phyloP scores from a whole-genome alignment of 2,113 vertebrate genomes.

The Ptilorrhoa leucosticta region DNA sequence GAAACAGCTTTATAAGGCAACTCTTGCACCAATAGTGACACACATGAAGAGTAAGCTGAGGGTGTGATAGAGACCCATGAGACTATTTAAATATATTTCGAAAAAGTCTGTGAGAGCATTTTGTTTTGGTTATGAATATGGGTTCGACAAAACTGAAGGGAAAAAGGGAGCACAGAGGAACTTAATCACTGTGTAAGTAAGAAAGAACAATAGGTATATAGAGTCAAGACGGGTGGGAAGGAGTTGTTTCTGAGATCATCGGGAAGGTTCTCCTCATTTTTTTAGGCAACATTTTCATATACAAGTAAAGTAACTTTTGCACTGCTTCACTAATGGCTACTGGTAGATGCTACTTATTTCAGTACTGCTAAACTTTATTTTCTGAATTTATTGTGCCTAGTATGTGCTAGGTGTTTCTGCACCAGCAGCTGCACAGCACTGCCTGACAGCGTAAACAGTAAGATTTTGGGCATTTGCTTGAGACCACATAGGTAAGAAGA shows the following conservation, averaged over 20 bases:
- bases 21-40: neutral
- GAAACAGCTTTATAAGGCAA: neutral
- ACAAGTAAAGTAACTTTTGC: neutral
- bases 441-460: neutral
- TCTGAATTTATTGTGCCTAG: neutral
- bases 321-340: neutral
- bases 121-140: neutral
- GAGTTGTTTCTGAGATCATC: neutral
- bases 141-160: neutral
- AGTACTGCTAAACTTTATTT: neutral
- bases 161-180: neutral
- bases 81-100: neutral
- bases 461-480: neutral
- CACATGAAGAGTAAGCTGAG: neutral
- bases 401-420: accelerated
- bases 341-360: neutral
- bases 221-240: neutral
- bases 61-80: neutral
- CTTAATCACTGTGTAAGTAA: neutral
- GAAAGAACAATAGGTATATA: neutral
- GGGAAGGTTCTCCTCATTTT: neutral
- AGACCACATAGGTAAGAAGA: neutral
- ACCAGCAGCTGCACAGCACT: neutral
- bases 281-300: neutral
- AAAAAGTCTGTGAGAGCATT: neutral